These are phyloP conservation scores for Pygoscelis adeliae DNA, from an alignment of 2,113 vertebrate genomes.

Conservation along the genomic window DNA sequence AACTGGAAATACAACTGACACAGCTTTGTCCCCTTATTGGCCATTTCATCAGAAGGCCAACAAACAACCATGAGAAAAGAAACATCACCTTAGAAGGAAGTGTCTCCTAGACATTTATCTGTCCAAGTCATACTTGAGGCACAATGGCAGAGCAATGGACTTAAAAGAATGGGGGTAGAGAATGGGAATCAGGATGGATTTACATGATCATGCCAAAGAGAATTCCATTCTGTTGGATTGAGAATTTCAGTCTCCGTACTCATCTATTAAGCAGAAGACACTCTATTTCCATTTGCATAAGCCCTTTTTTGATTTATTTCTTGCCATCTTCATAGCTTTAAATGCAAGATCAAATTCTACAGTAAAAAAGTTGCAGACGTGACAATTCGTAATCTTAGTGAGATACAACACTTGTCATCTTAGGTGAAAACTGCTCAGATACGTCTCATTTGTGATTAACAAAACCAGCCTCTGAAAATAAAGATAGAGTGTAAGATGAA, in stretches of 20 bases:
- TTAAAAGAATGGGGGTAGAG: background rate
- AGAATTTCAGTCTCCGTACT: background rate
- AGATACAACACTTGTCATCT: background rate
- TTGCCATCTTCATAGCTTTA: background rate
- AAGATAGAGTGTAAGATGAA: background rate
- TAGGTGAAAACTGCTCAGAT: rapidly evolving
- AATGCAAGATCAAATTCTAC: background rate
- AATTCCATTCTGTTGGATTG: background rate
- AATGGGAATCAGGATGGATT: background rate
- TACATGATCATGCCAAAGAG: background rate
- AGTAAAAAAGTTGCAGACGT: background rate
- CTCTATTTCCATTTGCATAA: background rate
- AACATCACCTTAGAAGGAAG: background rate
- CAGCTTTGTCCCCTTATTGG: background rate
- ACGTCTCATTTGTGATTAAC: background rate
- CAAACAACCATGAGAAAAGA: background rate
- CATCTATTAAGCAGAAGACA: background rate
- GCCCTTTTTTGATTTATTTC: background rate
- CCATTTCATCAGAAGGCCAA: background rate
- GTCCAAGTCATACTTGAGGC: background rate
- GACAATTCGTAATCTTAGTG: background rate
- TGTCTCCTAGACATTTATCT: background rate
- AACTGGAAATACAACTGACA: background rate
- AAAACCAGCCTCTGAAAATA: background rate
- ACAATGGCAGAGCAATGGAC: background rate